A percentile compares a stretch with the other conserved stretches of the same genome.
Conservation (phyloP, 2,797 vertebrate species). For the Falco concolor region DNA sequence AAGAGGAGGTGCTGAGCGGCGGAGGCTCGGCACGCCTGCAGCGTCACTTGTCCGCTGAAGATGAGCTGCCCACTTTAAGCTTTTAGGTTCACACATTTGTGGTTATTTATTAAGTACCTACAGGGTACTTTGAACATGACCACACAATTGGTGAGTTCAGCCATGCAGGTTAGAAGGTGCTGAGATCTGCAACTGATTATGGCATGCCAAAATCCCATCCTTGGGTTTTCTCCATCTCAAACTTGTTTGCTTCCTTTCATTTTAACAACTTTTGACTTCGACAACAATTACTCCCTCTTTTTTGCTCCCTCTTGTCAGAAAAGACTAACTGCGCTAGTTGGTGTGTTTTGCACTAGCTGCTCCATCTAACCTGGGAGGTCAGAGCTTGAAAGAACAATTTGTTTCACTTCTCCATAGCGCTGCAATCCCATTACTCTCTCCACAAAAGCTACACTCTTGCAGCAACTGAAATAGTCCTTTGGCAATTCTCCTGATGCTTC, state of each 20-base stretch:
- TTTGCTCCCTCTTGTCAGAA: neutral
- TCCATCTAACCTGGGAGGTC: neutral
- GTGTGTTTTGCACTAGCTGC: neutral
- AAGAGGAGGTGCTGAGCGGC: neutral
- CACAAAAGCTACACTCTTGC: neutral
- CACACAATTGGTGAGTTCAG: neutral
- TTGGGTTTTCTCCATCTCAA: neutral
- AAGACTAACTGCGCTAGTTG: neutral
- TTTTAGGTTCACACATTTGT: neutral
- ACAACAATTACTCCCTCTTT: neutral
- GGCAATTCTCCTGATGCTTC: neutral
- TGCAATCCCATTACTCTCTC: neutral
- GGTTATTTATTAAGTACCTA: neutral
- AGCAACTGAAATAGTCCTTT: neutral
- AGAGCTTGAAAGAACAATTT: neutral
- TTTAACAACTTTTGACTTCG: neutral
- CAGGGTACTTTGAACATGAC: neutral
- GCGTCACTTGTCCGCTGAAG: neutral
- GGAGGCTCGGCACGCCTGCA: neutral
- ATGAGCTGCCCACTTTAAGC: neutral
- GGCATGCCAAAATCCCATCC: neutral
- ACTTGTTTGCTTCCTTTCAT: neutral
- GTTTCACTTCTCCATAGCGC: neutral
- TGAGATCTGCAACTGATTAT: neutral
- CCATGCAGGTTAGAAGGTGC: neutral